Percentiles rank a stretch among this genome's conserved stretches.
Conservation (phyloP, 2,888 invertebrate species). For the Meandrusa payeni region DNA sequence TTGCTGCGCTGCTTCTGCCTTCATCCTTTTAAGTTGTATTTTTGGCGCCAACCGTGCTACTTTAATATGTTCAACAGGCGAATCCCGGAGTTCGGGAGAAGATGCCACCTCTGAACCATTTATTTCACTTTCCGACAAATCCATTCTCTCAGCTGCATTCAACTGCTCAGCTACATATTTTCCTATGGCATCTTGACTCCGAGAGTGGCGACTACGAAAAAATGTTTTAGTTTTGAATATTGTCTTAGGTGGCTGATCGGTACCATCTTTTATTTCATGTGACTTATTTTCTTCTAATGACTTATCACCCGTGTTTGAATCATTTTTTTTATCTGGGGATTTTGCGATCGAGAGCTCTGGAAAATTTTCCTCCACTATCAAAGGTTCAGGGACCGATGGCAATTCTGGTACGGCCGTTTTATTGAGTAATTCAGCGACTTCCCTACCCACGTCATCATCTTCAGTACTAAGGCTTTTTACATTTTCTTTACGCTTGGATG, state of each 20-base stretch:
- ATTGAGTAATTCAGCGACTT: conserved; percentile 82
- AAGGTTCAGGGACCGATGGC: conserved; percentile 73
- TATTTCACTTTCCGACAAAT: conserved; percentile 59
- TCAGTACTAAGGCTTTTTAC: conserved; percentile 64
- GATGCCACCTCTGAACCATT: conserved; percentile 63
- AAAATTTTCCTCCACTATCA: conserved; percentile 80
- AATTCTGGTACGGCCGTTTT: conserved; percentile 81
- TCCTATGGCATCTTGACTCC: conserved; percentile 77
- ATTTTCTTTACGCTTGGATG: conserved; percentile 60
- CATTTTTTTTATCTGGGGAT: conserved; percentile 65
- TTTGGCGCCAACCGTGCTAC: conserved; percentile 77
- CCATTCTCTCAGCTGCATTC: conserved; percentile 69
- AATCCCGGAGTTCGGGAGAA: conserved; percentile 63
- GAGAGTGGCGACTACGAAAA: conserved; percentile 77
- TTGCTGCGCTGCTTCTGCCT: conserved; percentile 66
- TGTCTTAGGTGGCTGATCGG: conserved; percentile 60
- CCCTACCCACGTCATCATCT: conserved; percentile 72
- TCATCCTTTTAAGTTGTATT: conserved; percentile 76
- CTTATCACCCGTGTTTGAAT: conserved; percentile 31
- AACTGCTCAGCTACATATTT: conserved; percentile 77
- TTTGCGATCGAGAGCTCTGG: conserved; percentile 75
- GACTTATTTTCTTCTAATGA: conserved; percentile 35
- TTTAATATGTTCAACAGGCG: conserved; percentile 76
- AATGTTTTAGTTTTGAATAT: conserved; percentile 79
- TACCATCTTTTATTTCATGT: conserved; percentile 38